Percentiles rank a stretch among this genome's conserved stretches.
Evolutionary conservation across 2,113 vertebrate species (phyloP).

Genomic region (Bombycilla garrulus): DNA sequence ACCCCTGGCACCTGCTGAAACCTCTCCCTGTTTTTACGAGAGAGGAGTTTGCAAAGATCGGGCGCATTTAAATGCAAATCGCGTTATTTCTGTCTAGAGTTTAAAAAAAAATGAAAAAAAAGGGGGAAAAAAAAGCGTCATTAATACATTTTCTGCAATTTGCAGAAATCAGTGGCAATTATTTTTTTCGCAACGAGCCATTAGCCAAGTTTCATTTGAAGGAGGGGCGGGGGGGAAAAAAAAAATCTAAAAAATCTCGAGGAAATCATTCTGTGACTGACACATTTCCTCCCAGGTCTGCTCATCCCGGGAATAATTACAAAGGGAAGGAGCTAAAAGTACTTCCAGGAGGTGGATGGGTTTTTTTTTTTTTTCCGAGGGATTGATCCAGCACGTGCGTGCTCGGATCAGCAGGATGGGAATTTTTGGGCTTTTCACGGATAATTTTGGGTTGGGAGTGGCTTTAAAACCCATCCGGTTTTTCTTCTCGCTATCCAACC

Average conservation of each 20-base stretch:
- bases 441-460: neutral
- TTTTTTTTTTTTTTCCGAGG: neutral
- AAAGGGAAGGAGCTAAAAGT: neutral
- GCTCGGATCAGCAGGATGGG: too few relatives aligned
- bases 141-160: conserved; percentile 68
- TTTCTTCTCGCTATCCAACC: accelerated
- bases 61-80: conserved; percentile 68
- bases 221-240: accelerated
- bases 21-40: neutral
- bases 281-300: conserved; percentile 24
- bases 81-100: conserved; percentile 51
- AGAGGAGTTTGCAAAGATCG: conserved; percentile 38
- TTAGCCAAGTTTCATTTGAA: conserved; percentile 42
- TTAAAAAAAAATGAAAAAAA: neutral
- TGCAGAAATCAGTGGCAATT: conserved; percentile 64
- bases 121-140: conserved; percentile 23
- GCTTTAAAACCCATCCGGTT: accelerated
- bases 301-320: neutral
- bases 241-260: neutral
- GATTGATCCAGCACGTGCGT: neutral
- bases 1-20: neutral
- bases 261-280: neutral
- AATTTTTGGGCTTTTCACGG: neutral
- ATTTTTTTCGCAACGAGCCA: conserved; percentile 38
- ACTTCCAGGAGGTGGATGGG: neutral